Conservation (phyloP, 2,113 vertebrate genomes). For the Coryphaenoides rupestris region DNA sequence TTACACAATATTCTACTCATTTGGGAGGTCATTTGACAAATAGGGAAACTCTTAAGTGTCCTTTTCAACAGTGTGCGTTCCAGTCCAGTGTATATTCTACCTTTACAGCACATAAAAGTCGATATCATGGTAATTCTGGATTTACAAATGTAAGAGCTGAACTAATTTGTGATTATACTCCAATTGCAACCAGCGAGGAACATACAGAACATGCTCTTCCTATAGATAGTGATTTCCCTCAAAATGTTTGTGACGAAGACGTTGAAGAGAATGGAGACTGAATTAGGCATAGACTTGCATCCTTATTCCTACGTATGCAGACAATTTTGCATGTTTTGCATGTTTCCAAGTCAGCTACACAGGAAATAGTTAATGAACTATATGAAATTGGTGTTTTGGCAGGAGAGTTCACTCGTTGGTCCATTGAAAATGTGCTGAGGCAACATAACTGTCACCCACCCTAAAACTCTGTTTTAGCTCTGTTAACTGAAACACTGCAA, state of each 20-base stretch:
- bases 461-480: too few species aligned
- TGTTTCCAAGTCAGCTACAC: slow-evolving; percentile 22
- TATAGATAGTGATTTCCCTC: not conserved
- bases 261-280: slow-evolving; percentile 4
- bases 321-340: slow-evolving; percentile 23
- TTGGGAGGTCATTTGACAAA: too few species aligned
- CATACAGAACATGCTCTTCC: too few species aligned
- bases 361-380: slow-evolving; percentile 26
- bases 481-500: not conserved
- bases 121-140: too few species aligned
- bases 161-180: too few species aligned
- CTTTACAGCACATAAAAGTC: too few species aligned
- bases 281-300: slow-evolving; percentile 14
- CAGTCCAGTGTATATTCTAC: too few species aligned
- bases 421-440: not conserved
- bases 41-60: too few species aligned
- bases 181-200: too few species aligned
- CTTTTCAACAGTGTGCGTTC: too few species aligned
- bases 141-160: too few species aligned
- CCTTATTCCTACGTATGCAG: slow-evolving; percentile 21
- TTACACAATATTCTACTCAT: too few species aligned
- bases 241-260: slow-evolving; percentile 4
- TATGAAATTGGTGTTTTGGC: slow-evolving; percentile 20
- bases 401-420: slow-evolving; percentile 5
- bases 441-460: not conserved